These are phyloP conservation scores for Drosophila ambigua DNA, from an alignment of 1,140 invertebrate genomes.

Conservation along the genomic window DNA sequence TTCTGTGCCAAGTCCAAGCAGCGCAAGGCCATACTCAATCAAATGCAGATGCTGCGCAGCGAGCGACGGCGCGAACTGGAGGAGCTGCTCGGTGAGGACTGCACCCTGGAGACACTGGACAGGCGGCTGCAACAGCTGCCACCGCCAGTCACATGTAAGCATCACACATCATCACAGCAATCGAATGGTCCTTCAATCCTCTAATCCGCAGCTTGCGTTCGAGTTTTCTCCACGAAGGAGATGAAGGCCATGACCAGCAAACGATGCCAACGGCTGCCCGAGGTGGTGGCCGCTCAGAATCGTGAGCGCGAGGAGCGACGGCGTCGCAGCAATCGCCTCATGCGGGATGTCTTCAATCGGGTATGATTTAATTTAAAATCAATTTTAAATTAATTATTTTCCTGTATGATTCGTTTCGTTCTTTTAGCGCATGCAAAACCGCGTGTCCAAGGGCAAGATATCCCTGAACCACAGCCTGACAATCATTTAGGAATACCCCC, in stretches of 20 bases:
- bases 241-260: slow-evolving; percentile 80
- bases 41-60: slow-evolving; percentile 72
- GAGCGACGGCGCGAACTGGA: slow-evolving; percentile 64
- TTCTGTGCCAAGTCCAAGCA: slow-evolving; percentile 74
- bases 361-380: slow-evolving; percentile 30
- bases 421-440: slow-evolving; percentile 70
- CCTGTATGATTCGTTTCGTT: background rate
- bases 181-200: background rate
- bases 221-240: slow-evolving; percentile 69
- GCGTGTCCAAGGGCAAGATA: slow-evolving; percentile 69
- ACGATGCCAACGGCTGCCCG: slow-evolving; percentile 65
- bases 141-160: slow-evolving; percentile 68
- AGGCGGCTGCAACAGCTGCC: slow-evolving; percentile 58
- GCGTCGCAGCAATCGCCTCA: slow-evolving; percentile 66
- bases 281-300: slow-evolving; percentile 63
- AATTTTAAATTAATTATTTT: background rate
- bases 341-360: slow-evolving; percentile 77
- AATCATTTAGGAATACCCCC: slow-evolving; percentile 55
- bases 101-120: slow-evolving; percentile 62
- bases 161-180: too few species aligned
- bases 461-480: slow-evolving; percentile 75
- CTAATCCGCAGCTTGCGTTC: slow-evolving; percentile 50
- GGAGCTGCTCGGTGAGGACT: slow-evolving; percentile 54
- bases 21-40: slow-evolving; percentile 76
- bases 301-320: slow-evolving; percentile 55